Conservation (phyloP, 2,113 vertebrate genomes). For the Pollimyrus isidori region DNA sequence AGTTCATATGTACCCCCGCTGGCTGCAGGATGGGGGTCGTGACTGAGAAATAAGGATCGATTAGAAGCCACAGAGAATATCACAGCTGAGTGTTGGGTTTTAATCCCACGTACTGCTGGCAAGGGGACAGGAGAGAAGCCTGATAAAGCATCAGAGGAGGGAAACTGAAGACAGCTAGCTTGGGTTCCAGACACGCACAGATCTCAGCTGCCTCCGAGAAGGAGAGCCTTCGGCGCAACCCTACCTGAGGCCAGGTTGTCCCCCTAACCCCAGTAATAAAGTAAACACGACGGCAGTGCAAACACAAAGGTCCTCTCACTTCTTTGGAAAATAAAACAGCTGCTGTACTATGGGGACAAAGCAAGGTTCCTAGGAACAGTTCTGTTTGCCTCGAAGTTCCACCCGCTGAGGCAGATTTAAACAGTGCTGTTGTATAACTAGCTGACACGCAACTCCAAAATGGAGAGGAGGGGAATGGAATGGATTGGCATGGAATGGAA, state of each 20-base stretch:
- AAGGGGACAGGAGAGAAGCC: neutral
- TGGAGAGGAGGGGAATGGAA: neutral
- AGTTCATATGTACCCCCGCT: neutral
- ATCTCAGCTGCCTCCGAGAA: neutral
- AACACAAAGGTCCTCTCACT: neutral
- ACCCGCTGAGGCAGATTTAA: neutral
- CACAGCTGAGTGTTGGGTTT: neutral
- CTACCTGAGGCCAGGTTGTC: neutral
- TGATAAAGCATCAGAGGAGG: neutral
- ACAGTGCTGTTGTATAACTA: neutral
- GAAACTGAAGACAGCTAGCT: neutral
- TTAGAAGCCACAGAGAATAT: neutral
- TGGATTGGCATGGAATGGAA: neutral
- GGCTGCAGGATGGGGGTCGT: neutral
- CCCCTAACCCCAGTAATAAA: neutral
- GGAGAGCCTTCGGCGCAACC: neutral
- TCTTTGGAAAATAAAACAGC: conserved; percentile 1
- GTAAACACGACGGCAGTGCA: neutral
- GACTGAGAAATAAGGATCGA: neutral
- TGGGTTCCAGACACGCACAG: neutral
- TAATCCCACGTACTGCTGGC: neutral
- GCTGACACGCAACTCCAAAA: neutral
- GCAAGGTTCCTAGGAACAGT: neutral
- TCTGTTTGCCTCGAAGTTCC: neutral
- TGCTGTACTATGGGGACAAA: neutral